Evolutionary conservation across 2,797 vertebrate species (phyloP), one percentile per base, ranked within the genome.

Genomic region (Meriones psammophilus): DNA sequence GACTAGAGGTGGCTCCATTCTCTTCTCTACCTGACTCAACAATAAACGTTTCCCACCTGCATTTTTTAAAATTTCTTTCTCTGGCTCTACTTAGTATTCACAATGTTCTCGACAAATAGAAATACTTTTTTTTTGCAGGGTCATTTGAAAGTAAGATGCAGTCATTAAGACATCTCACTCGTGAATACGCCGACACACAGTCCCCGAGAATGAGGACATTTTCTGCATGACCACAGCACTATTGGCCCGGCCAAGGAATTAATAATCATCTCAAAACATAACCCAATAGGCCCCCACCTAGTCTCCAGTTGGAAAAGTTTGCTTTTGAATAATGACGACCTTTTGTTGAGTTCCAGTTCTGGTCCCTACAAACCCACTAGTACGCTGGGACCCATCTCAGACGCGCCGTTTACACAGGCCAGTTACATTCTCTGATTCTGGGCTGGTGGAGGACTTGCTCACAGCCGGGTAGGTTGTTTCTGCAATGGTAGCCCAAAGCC

Each of bases 131-230:
- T 66, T 46, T 68, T 91, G 66, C 89, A 86, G 54, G 30, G n/a
- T 77, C 50, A 58, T 89, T 83, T 89, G 74, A 60, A 83, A 83
- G 58, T 81, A 68, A 86, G 64, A 79, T 64, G 42, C 28, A 76
- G 69, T 50, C 6, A 58, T 73, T 36, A 39, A 13, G 33, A 68
- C 66, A 36, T 22, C 50, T 94, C 56, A 91, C 15, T 33, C 18
- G 5, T 60, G 20, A 64, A 56, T 39, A 93, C 8, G 39, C 80
- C 15, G n/a, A 50, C 58, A 60, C 14, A 3, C 8, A 56, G 30
- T 81, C 91, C 69, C 78, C 73, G 42, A 93, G 91, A 91, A 69
- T 14, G 15, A 88, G 56, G 42, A 64, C 30, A n/a, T 62, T 93
- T 76, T 79, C 68, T 54, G 26, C 7, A 6, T 18, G 33, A 89